Conservation (phyloP, 1,140 invertebrate genomes). For the Mercenaria mercenaria region DNA sequence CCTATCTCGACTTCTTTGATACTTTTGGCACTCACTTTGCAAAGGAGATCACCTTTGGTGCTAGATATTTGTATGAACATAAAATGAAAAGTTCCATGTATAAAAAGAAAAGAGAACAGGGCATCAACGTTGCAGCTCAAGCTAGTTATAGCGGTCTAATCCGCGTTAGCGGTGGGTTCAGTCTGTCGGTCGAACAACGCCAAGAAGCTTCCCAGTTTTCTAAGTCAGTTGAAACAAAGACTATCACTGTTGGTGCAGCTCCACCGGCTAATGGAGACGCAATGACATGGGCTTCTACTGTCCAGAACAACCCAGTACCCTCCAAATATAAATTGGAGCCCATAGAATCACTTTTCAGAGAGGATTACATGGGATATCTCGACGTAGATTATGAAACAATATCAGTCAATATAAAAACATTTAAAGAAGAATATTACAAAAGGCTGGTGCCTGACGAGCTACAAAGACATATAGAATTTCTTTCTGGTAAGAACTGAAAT, state of each 20-base stretch:
- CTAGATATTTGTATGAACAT: not conserved
- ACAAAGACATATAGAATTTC: not conserved
- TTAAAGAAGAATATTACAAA: not conserved
- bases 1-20: conserved; percentile 15
- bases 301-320: conserved; percentile 1
- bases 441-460: not conserved
- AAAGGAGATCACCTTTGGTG: conserved; percentile 14
- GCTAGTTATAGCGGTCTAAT: conserved; percentile 13
- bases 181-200: not conserved
- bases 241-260: conserved; percentile 12
- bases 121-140: not conserved
- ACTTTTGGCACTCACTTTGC: conserved; percentile 24
- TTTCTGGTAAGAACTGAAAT: not conserved
- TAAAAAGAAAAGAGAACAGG: not conserved
- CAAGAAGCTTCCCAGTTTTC: not conserved
- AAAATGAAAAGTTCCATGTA: not conserved
- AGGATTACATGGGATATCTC: not conserved
- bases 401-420: not conserved
- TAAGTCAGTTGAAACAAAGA: conserved; percentile 3
- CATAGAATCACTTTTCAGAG: not conserved
- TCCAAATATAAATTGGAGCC: conserved; percentile 2
- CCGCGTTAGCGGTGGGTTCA: conserved; percentile 4
- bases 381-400: not conserved
- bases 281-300: conserved; percentile 15
- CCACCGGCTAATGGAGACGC: conserved; percentile 29